A percentile compares a stretch with the other conserved stretches of the same genome.
phyloP scores from a whole-genome alignment of 2,888 invertebrate genomes.

The Resseliella maxima region DNA sequence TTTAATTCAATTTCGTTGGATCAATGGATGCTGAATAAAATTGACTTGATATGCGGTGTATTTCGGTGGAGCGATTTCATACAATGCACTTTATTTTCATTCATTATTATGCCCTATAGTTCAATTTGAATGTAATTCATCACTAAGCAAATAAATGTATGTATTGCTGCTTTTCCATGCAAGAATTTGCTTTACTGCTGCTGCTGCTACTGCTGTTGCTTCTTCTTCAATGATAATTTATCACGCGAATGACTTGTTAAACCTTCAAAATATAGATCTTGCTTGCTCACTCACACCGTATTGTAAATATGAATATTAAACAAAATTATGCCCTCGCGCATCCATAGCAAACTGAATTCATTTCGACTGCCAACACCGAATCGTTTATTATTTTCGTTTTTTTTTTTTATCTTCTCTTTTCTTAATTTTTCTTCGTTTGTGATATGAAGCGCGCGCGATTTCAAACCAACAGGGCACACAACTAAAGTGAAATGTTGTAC shows the following conservation, averaged over 20 bases:
- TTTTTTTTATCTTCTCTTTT: too few species aligned
- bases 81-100: neutral
- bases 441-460: neutral
- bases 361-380: neutral
- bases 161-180: too few species aligned
- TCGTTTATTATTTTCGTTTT: too few species aligned
- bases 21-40: slow-evolving; percentile 5
- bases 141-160: neutral
- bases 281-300: neutral
- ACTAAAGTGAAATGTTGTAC: slow-evolving; percentile 14
- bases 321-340: neutral
- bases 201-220: neutral
- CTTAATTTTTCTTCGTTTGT: too few species aligned
- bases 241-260: neutral
- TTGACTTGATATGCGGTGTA: neutral
- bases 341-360: neutral
- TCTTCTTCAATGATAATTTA: slow-evolving; percentile 4
- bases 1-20: neutral
- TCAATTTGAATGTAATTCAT: neutral
- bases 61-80: neutral
- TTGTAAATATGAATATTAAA: neutral
- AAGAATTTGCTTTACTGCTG: too few species aligned
- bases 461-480: too few species aligned
- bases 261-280: neutral
- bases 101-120: neutral